Evolutionary conservation across 2,797 vertebrate genomes (phyloP), one percentile per base, ranked within the genome.

Genomic region (Acestrorhynchus altus): DNA sequence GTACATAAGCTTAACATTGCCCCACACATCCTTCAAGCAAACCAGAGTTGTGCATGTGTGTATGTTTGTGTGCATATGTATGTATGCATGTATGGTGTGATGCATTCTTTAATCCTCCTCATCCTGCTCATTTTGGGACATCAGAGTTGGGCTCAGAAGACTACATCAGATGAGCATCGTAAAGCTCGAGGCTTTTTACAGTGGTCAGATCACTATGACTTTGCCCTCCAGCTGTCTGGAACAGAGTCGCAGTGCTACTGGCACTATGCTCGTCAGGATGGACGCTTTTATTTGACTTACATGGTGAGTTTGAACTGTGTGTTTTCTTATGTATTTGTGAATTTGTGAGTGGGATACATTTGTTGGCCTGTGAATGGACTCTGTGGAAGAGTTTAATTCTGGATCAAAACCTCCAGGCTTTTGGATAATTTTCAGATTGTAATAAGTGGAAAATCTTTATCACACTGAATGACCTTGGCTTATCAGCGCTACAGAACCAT

Each of bases 271-370:
- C 92, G 95, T 44, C 88, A 84, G 0, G 91, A 84, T 0, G 95
- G 96, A 12, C 91, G 39, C 8, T 96, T 99, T 92, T 98, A 95
- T 89, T 94, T 98, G 78, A 95, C 81, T 84, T 98, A 67, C 61
- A 72, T 81, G 68, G 73, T 76, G 18, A 73, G 77, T 60, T 26
- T 60, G 49, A 26, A n/a, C 16, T 56, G 4, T 24, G 6, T n/a
- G 2, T 20, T 8, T 5, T 49, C 18, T 42, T 61, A 11, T 24
- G 12, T 28, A 13, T 44, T 46, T 46, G 9, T 42, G 18, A n/a
- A n/a, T n/a, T n/a, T n/a, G n/a, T n/a, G 31, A 13, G 13, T 44
- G 20, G 67, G 40, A 46, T n/a, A 1, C 3, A 4, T 39, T 60
- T 47, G 16, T 54, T 18, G 20, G 3, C 42, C n/a, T 18, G 16